phyloP scores from a whole-genome alignment of 2,113 vertebrate genomes.

The Delphinapterus leucas region DNA sequence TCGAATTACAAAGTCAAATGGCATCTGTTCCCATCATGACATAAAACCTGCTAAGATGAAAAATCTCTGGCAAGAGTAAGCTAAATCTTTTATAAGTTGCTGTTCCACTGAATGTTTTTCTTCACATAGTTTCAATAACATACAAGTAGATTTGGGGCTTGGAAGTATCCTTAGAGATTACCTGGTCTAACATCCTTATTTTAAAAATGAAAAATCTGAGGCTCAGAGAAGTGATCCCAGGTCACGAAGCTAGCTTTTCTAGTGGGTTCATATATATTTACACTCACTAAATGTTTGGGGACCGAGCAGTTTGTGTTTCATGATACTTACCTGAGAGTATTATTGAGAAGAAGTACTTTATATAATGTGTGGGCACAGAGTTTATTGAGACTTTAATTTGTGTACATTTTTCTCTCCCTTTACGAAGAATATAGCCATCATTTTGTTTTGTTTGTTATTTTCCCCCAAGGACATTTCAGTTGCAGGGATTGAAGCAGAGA shows the following conservation, averaged over 20 bases:
- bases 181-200: not conserved
- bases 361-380: not conserved
- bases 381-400: slow-evolving; percentile 50
- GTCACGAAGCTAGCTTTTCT: not conserved
- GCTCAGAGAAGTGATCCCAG: not conserved
- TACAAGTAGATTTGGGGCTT: not conserved
- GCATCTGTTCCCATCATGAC: slow-evolving; percentile 57
- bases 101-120: slow-evolving; percentile 11
- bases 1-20: slow-evolving; percentile 54
- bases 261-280: slow-evolving; percentile 25
- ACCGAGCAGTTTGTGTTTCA: slow-evolving; percentile 30
- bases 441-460: not conserved
- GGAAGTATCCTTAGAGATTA: not conserved
- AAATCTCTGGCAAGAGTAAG: not conserved
- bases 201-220: slow-evolving; percentile 5
- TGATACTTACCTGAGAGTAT: slow-evolving; percentile 39
- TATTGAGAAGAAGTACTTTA: slow-evolving; percentile 8
- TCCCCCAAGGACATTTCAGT: not conserved
- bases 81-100: slow-evolving; percentile 31
- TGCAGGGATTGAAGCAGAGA: not conserved
- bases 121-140: slow-evolving; percentile 24
- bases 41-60: slow-evolving; percentile 55
- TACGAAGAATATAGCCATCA: not conserved
- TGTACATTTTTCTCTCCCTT: not conserved
- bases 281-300: not conserved